Conservation (phyloP, 1,140 invertebrate species). For the Leptinotarsa defecta region DNA sequence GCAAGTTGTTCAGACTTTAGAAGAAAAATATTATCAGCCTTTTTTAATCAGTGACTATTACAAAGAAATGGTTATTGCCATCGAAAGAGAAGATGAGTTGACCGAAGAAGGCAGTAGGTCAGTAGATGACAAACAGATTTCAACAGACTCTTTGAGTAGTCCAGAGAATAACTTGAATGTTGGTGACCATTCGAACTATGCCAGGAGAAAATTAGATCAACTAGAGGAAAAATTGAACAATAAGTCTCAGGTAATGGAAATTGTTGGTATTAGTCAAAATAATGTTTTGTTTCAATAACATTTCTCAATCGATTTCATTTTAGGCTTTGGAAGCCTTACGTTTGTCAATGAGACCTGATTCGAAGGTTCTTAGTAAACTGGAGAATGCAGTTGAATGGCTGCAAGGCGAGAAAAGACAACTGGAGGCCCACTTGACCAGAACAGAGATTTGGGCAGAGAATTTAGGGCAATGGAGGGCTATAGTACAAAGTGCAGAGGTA, state of each 20-base stretch:
- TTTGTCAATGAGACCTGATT: conserved; percentile 76
- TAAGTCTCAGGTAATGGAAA: conserved; percentile 67
- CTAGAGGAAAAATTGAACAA: conserved; percentile 79
- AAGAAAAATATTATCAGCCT: conserved; percentile 87
- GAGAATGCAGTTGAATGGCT: conserved; percentile 82
- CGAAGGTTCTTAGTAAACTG: conserved; percentile 73
- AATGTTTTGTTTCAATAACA: background rate
- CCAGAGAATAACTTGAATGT: conserved; percentile 64
- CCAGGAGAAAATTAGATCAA: conserved; percentile 78
- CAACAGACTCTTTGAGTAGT: conserved; percentile 59
- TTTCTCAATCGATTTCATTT: conserved; percentile 9
- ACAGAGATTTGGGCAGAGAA: conserved; percentile 89
- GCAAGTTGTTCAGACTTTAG: conserved; percentile 74
- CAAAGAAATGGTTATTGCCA: conserved; percentile 72
- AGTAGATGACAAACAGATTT: conserved; percentile 61
- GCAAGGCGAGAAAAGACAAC: conserved; percentile 73
- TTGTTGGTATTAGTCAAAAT: no score
- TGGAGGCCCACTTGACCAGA: conserved; percentile 82
- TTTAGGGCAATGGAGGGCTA: conserved; percentile 81
- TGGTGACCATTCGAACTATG: conserved; percentile 82
- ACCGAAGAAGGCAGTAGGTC: conserved; percentile 54
- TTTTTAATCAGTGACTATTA: conserved; percentile 87
- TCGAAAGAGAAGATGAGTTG: conserved; percentile 68
- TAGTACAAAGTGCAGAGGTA: conserved; percentile 81
- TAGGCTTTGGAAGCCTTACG: conserved; percentile 78